Conservation (phyloP, 2,888 invertebrate genomes). For the Lordiphosa andalusiaca region DNA sequence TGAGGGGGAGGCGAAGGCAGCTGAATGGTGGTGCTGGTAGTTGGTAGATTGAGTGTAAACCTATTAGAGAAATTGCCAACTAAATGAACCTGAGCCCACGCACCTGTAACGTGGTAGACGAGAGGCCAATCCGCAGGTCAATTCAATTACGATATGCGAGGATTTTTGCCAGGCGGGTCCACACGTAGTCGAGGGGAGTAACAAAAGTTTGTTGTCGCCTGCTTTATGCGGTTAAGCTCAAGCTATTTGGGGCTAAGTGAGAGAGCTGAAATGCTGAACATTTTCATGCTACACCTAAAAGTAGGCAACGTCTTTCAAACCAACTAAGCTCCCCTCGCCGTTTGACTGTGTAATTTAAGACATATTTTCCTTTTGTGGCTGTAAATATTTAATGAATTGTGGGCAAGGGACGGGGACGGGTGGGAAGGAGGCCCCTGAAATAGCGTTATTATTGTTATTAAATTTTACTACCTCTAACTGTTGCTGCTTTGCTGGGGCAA, state of each 20-base stretch:
- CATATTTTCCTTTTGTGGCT: constrained; percentile 51
- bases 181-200: constrained; percentile 4
- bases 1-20: neutral
- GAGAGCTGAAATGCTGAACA: neutral
- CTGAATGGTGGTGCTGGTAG: constrained; percentile 1
- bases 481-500: constrained; percentile 64
- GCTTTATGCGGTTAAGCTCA: too few relatives aligned
- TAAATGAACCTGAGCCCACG: constrained; percentile 52
- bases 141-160: constrained; percentile 51
- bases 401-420: too few relatives aligned
- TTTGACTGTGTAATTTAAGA: constrained; percentile 50
- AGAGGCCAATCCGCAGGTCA: constrained; percentile 50
- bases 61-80: constrained; percentile 72
- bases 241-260: too few relatives aligned
- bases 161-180: neutral
- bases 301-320: neutral
- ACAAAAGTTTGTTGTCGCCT: too few relatives aligned
- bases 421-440: constrained; percentile 33
- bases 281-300: too few relatives aligned
- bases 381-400: constrained; percentile 68
- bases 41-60: constrained; percentile 68
- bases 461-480: constrained; percentile 73
- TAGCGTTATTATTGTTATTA: constrained; percentile 71
- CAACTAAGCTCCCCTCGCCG: constrained; percentile 12
- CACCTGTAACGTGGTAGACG: constrained; percentile 13